Conservation (phyloP, 2,797 vertebrate species). For the Syncerus caffer region DNA sequence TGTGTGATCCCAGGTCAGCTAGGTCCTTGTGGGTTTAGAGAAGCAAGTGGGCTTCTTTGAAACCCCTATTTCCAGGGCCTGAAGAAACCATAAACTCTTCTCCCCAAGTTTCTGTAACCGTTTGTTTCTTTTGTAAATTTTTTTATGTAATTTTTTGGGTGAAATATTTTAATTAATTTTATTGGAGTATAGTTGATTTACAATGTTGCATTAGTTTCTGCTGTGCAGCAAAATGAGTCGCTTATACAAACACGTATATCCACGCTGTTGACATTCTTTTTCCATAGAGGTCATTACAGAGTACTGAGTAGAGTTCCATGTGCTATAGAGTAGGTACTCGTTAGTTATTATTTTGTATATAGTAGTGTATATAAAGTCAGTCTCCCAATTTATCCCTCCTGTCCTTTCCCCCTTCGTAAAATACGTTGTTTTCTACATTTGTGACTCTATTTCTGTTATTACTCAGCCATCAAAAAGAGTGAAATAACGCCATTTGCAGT, state of each 20-base stretch:
- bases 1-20: not conserved
- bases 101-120: not conserved
- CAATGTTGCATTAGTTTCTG: not conserved
- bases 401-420: not conserved
- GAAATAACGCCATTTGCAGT: not conserved
- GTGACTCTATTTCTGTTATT: not conserved
- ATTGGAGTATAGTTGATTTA: not conserved
- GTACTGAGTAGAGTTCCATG: not conserved
- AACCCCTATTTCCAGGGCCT: not conserved
- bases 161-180: not conserved
- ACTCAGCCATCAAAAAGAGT: not conserved
- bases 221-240: not conserved
- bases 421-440: not conserved
- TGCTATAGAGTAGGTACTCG: rapidly evolving
- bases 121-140: not conserved
- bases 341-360: not conserved
- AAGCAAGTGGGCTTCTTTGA: not conserved
- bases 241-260: not conserved
- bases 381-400: not conserved
- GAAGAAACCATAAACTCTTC: not conserved
- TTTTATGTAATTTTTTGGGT: not conserved
- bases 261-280: not conserved
- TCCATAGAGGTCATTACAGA: not conserved
- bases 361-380: not conserved
- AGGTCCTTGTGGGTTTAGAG: not conserved